Evolutionary conservation across 1,140 invertebrate genomes (phyloP), one percentile per base, ranked within the genome.

Genomic region (Triops longicaudatus): DNA sequence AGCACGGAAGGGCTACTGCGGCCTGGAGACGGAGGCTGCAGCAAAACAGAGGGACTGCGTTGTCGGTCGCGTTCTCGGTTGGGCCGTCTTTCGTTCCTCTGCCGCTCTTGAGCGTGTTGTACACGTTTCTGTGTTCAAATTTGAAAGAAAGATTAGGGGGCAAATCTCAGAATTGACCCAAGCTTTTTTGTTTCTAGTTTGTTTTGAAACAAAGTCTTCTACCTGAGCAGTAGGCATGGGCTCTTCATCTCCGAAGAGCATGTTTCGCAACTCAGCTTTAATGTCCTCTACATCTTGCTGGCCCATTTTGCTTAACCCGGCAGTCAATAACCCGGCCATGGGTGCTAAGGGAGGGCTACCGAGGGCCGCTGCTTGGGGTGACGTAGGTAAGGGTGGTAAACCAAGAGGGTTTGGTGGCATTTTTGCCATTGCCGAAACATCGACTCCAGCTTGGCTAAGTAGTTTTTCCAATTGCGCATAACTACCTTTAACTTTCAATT

Each of bases 201-300:
- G 31, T 37, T 37, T 37, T 37, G 31, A 37, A 37, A 37, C 2
- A 37, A 37, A 7, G 31, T 37, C 31, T 63, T 9, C 3, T 63
- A 63, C 50, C 50, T 63, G 50, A n/a, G 37, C 27, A 26, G 17
- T 22, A 22, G 41, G 72, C 50, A 78, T 50, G 41, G 26, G 50
- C 28, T 76, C 43, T 28, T 78, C 78, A 6, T 63, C 42, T 14
- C 78, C 75, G 71, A 78, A 78, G 17, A 78, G 75, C 78, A 78
- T 78, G 17, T 73, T 37, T 76, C 50, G 76, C 11, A 78, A 41
- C 43, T 78, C 78, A 10, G 28, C 31, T 76, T 76, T 78, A 17
- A 78, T 78, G 31, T 77, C 78, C 28, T 78, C 78, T 37, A 78
- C 73, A n/a, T 78, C 74, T 31, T 76, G 71, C 26, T 78, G 74